Evolutionary conservation across 2,888 invertebrate genomes (phyloP), one percentile per base, ranked within the genome.

Genomic region (Proisotoma minuta): DNA sequence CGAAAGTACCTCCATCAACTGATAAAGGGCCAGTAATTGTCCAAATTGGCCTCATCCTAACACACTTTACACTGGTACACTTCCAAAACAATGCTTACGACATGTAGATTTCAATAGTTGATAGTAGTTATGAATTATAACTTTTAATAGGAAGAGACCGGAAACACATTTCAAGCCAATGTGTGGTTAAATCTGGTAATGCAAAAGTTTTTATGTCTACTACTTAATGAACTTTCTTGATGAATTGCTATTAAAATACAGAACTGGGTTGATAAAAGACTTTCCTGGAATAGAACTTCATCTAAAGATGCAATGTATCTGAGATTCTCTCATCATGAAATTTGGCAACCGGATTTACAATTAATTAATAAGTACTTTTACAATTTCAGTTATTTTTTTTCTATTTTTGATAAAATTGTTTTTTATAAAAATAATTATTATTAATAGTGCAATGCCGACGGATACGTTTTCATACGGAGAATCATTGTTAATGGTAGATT

Each of bases 291-390:
- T 75, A 77, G 82, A 0, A 78, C 80, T 2, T 83, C 84, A 23
- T 88, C 87, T 70, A 86, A 84, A 71, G 85, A 83, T 27, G 80
- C 88, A 56, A 80, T 88, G 57, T 77, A 77, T 47, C 77, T 86
- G 40, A 82, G 86, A 75, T 79, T 87, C 74, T 83, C 84, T 8
- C 84, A 84, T 62, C 85, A 85, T 76, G 87, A 88, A 75, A 81
- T 90, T 71, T 91, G 91, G 88, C 83, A 84, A 77, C 91, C 89
- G 2, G 89, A 88, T 77, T 80, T 89, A 63, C 82, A 83, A 66
- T 80, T 88, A 15, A 84, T 86, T 72, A 89, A 89, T 65, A 76
- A 75, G 77, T 76, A 63, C 60, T 39, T 10, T 8, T n/a, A n/a
- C 3, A 26, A 34, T 34, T 34, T 34, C 15, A 10, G 8, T 34